phyloP scores from a whole-genome alignment of 2,113 vertebrate species.

The Odobenus rosmarus region DNA sequence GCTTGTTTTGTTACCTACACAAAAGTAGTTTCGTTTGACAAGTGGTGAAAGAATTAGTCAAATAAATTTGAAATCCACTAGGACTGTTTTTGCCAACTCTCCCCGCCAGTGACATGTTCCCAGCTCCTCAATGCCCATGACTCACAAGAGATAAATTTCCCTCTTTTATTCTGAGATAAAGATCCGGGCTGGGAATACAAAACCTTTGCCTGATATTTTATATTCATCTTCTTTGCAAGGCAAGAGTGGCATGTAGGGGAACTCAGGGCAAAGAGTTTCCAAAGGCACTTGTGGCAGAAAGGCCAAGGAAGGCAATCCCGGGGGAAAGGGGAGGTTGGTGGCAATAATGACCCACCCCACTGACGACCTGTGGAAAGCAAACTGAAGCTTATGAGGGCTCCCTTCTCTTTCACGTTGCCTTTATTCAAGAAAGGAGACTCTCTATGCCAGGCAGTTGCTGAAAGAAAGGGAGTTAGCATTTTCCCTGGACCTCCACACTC shows the following conservation, averaged over 20 bases:
- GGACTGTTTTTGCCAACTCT: slow-evolving; percentile 78
- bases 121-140: slow-evolving; percentile 61
- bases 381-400: neutral
- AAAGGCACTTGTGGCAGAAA: neutral
- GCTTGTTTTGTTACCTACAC: slow-evolving; percentile 83
- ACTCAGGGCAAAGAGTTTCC: slow-evolving; percentile 45
- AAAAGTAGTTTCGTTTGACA: slow-evolving; percentile 87
- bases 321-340: neutral
- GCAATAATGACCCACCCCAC: neutral
- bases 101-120: slow-evolving; percentile 71
- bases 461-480: neutral
- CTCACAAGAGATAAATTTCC: slow-evolving; percentile 80
- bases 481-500: neutral
- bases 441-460: neutral
- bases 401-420: neutral
- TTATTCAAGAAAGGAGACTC: neutral
- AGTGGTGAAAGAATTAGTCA: slow-evolving; percentile 90
- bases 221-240: slow-evolving; percentile 77
- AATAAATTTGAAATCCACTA: slow-evolving; percentile 86
- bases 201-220: slow-evolving; percentile 61
- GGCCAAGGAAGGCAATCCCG: neutral
- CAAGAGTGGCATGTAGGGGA: slow-evolving; percentile 67
- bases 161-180: slow-evolving; percentile 73
- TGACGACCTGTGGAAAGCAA: neutral
- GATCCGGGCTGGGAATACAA: slow-evolving; percentile 72